Percentiles rank a stretch among this genome's conserved stretches.
These are phyloP conservation scores for Drosophila macrospina DNA, from an alignment of 2,888 invertebrate genomes.

Conservation along the genomic window DNA sequence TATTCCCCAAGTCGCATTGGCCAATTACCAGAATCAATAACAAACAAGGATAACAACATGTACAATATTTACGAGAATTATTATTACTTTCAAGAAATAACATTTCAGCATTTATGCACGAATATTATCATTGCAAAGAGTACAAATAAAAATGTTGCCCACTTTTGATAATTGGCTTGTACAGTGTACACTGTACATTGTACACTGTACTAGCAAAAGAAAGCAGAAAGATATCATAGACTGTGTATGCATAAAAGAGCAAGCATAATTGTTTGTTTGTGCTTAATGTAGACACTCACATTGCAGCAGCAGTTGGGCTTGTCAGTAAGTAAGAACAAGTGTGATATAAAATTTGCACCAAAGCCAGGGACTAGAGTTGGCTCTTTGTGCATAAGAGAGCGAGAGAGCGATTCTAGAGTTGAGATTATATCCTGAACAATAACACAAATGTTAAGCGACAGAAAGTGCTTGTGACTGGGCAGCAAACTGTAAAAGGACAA, in stretches of 20 bases:
- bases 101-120: slow-evolving; percentile 33
- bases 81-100: slow-evolving; percentile 28
- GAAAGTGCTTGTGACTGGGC: slow-evolving; percentile 42
- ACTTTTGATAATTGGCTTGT: slow-evolving; percentile 68
- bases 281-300: slow-evolving; percentile 61
- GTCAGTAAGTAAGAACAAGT: slow-evolving; percentile 38
- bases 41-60: slow-evolving; percentile 24
- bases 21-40: slow-evolving; percentile 35
- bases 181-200: slow-evolving; percentile 20
- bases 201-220: slow-evolving; percentile 3
- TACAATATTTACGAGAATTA: slow-evolving; percentile 31
- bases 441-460: slow-evolving; percentile 56
- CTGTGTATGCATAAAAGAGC: slow-evolving; percentile 40
- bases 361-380: background rate
- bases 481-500: slow-evolving; percentile 32
- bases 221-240: slow-evolving; percentile 20
- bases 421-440: slow-evolving; percentile 55
- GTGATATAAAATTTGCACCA: slow-evolving; percentile 14
- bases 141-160: slow-evolving; percentile 13
- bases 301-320: slow-evolving; percentile 52
- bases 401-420: slow-evolving; percentile 25
- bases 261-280: slow-evolving; percentile 71
- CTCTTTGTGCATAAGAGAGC: slow-evolving; percentile 9
- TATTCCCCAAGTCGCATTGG: slow-evolving; percentile 13
- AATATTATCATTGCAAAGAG: slow-evolving; percentile 29